Conservation (phyloP, 2,113 vertebrate species). For the Lepus americanus region DNA sequence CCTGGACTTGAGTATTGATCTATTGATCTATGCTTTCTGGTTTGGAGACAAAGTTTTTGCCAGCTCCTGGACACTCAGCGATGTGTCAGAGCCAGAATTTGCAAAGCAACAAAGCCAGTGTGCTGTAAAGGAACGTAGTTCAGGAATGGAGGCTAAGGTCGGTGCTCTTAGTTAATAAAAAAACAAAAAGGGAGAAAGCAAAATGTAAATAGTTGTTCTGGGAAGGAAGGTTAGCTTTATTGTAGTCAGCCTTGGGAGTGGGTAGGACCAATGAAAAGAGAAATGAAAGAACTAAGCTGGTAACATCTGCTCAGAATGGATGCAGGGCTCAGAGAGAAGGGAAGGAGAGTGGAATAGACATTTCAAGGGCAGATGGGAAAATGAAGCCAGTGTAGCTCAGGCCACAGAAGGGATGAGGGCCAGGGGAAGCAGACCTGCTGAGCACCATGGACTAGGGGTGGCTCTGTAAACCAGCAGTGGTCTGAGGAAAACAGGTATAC, state of each 20-base stretch:
- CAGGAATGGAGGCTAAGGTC: background rate
- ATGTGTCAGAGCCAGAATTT: background rate
- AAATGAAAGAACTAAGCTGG: conserved; percentile 6
- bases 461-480: background rate
- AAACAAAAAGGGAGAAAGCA: background rate
- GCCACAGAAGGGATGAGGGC: background rate
- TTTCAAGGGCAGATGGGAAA: background rate
- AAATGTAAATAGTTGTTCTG: background rate
- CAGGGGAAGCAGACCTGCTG: background rate
- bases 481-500: background rate
- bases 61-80: background rate
- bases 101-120: background rate
- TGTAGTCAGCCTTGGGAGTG: background rate
- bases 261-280: background rate
- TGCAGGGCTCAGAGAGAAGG: background rate
- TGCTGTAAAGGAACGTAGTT: background rate
- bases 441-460: background rate
- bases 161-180: background rate
- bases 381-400: background rate
- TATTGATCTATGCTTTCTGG: background rate
- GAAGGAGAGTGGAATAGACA: background rate
- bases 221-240: background rate
- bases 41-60: background rate
- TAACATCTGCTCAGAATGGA: conserved; percentile 11
- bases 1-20: background rate